phyloP scores from a whole-genome alignment of 2,888 invertebrate genomes.

The Scaptomyza reducta region DNA sequence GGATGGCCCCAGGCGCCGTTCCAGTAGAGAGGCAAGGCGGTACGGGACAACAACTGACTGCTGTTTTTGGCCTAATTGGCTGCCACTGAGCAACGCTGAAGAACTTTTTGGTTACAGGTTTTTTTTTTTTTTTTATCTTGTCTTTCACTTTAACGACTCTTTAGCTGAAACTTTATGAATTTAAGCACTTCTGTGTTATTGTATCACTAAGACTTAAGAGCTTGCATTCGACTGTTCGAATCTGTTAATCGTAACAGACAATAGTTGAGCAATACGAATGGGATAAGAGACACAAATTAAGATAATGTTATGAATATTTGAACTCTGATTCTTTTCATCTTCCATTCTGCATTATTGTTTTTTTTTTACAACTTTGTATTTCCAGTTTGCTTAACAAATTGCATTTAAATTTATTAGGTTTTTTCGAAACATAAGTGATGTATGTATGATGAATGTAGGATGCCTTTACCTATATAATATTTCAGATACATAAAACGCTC shows the following conservation, averaged over 20 bases:
- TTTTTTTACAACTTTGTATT: neutral
- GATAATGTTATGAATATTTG: neutral
- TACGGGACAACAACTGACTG: slow-evolving; percentile 16
- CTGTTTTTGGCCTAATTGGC: slow-evolving; percentile 72
- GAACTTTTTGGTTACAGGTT: slow-evolving; percentile 57
- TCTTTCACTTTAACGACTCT: slow-evolving; percentile 32
- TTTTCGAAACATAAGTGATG: too few species aligned
- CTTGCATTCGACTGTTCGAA: too few species aligned
- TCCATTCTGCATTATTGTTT: neutral
- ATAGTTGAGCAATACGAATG: too few species aligned
- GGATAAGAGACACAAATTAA: neutral
- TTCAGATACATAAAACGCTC: neutral
- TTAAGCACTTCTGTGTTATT: slow-evolving; percentile 17
- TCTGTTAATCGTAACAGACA: too few species aligned
- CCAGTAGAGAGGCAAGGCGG: slow-evolving; percentile 2
- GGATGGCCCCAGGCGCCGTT: slow-evolving; percentile 39
- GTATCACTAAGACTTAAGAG: too few species aligned
- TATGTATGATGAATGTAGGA: too few species aligned
- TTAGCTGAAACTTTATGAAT: slow-evolving; percentile 15
- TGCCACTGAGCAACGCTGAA: slow-evolving; percentile 62
- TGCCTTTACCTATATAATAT: neutral
- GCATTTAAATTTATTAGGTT: neutral
- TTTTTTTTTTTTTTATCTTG: neutral
- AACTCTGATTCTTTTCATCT: too few species aligned
- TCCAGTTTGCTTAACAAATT: neutral